Evolutionary conservation across 2,797 vertebrate species (phyloP).

Genomic region (Microcaecilia unicolor): DNA sequence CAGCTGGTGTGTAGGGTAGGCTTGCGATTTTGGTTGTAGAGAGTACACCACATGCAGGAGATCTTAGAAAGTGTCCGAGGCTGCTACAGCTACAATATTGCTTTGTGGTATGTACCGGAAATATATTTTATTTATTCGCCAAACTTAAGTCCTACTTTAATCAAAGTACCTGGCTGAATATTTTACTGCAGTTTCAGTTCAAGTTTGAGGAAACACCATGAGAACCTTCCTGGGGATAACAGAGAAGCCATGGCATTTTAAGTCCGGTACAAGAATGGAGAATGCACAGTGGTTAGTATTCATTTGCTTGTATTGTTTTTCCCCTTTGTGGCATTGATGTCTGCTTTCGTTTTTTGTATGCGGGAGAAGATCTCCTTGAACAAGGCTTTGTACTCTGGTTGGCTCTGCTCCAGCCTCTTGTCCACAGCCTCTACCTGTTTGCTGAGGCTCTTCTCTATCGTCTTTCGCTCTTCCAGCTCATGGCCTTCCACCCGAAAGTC

Average conservation of each 20-base stretch:
- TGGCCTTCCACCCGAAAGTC: slow-evolving; percentile 68
- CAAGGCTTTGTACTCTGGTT: slow-evolving; percentile 93
- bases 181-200: slow-evolving; percentile 5
- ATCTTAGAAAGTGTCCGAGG: slow-evolving; percentile 20
- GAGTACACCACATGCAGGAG: slow-evolving; percentile 33
- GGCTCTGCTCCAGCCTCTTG: slow-evolving; percentile 88
- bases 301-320: slow-evolving; percentile 60
- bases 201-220: neutral
- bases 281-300: neutral
- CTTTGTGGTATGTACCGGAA: too few relatives aligned
- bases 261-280: slow-evolving; percentile 2
- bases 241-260: slow-evolving; percentile 7
- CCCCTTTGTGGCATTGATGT: slow-evolving; percentile 72
- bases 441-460: slow-evolving; percentile 76
- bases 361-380: slow-evolving; percentile 98
- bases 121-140: too few relatives aligned
- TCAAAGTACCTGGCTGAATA: neutral
- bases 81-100: slow-evolving; percentile 34
- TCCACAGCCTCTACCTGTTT: slow-evolving; percentile 90
- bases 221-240: slow-evolving; percentile 19
- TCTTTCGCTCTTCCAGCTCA: slow-evolving; percentile 63
- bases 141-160: too few relatives aligned
- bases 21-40: slow-evolving; percentile 19
- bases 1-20: neutral
- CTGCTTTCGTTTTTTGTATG: slow-evolving; percentile 85